Evolutionary conservation across 2,888 invertebrate species (phyloP).

Genomic region (Hemaris fuciformis): DNA sequence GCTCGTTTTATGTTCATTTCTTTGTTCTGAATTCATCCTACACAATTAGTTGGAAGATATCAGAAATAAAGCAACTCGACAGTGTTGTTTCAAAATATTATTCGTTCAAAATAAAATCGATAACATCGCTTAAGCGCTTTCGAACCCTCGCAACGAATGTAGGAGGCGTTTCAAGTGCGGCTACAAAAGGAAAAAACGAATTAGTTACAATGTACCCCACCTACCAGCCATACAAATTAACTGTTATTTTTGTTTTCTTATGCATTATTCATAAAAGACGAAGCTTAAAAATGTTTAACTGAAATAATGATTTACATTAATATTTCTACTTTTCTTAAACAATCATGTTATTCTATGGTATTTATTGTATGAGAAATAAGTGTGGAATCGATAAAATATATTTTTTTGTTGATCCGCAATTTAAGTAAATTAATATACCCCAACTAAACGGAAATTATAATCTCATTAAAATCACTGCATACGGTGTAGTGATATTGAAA

Average conservation of each 20-base stretch:
- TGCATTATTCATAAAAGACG: slow-evolving; percentile 13
- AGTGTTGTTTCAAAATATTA: slow-evolving; percentile 59
- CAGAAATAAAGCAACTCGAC: slow-evolving; percentile 48
- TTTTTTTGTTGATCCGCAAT: too few species aligned
- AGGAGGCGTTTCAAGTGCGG: slow-evolving; percentile 52
- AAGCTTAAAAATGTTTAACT: not conserved
- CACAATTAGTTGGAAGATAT: slow-evolving; percentile 55
- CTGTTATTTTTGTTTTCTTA: slow-evolving; percentile 4
- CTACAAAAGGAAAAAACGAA: slow-evolving; percentile 53
- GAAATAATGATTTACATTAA: not conserved
- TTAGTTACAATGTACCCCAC: slow-evolving; percentile 24
- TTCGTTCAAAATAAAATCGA: slow-evolving; percentile 54
- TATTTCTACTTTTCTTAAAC: too few species aligned
- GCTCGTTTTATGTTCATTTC: slow-evolving; percentile 46
- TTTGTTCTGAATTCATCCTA: slow-evolving; percentile 56
- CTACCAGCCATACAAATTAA: slow-evolving; percentile 10
- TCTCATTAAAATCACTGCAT: too few species aligned
- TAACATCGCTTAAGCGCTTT: slow-evolving; percentile 56
- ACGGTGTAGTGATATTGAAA: too few species aligned
- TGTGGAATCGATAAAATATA: too few species aligned
- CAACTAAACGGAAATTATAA: too few species aligned
- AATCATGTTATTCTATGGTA: too few species aligned
- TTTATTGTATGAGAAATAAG: too few species aligned
- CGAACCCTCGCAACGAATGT: slow-evolving; percentile 44
- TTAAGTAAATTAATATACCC: too few species aligned